These are phyloP conservation scores for Hedychridium roseum DNA, from an alignment of 2,888 invertebrate genomes.

Conservation along the genomic window DNA sequence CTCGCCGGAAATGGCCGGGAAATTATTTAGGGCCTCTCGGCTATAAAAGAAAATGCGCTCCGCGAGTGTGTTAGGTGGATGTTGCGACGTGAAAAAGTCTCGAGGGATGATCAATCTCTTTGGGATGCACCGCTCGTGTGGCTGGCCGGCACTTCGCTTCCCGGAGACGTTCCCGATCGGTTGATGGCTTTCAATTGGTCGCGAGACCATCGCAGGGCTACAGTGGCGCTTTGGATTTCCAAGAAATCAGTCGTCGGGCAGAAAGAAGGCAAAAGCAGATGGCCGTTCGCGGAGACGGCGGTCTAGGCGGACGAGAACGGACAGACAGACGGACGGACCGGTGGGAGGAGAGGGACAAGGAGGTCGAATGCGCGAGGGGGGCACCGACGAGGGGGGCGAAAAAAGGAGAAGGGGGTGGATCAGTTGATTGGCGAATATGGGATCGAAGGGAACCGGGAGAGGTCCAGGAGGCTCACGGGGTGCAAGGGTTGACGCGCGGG, in stretches of 20 bases:
- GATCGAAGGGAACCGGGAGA: conserved; percentile 51
- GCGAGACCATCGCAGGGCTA: no score
- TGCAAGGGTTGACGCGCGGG: conserved; percentile 52
- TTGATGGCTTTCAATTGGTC: no score
- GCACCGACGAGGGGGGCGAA: conserved; percentile 1
- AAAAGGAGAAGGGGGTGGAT: conserved; percentile 36
- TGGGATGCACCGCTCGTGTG: no score
- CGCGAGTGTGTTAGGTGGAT: no score
- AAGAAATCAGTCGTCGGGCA: conserved; percentile 27
- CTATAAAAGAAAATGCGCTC: no score
- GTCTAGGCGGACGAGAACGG: conserved; percentile 11
- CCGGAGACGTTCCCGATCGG: no score
- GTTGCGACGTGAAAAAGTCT: no score
- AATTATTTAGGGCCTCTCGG: no score
- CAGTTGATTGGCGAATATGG: conserved; percentile 53
- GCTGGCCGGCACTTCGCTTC: no score
- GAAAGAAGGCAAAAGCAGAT: conserved; percentile 17
- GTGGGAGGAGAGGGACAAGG: conserved; percentile 33
- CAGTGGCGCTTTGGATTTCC: conserved; percentile 30
- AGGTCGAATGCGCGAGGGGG: conserved; percentile 18
- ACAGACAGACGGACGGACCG: conserved; percentile 24
- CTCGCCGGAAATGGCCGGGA: no score
- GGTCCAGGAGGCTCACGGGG: conserved; percentile 45
- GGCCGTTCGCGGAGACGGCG: conserved; percentile 16
- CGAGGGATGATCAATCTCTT: no score